A percentile compares a stretch with the other conserved stretches of the same genome.
phyloP scores from a whole-genome alignment of 2,888 invertebrate genomes.

The Ametastegia equiseti region DNA sequence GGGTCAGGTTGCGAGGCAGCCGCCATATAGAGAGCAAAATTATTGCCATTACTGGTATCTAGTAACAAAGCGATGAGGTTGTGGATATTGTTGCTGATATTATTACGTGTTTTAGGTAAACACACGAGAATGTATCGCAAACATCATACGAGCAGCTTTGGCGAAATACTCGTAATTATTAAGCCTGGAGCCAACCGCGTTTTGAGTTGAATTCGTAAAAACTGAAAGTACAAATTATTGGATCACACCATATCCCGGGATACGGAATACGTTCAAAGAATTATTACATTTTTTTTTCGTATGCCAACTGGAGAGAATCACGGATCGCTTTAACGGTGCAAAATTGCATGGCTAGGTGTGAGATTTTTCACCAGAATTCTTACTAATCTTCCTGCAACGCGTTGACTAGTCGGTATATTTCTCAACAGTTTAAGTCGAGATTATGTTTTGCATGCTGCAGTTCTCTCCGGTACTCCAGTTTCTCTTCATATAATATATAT shows the following conservation, averaged over 20 bases:
- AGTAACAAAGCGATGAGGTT: not conserved
- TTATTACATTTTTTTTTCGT: not conserved
- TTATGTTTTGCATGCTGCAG: slow-evolving; percentile 30
- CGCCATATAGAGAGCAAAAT: slow-evolving; percentile 3
- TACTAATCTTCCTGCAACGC: not conserved
- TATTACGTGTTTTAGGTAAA: not conserved
- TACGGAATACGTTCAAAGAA: not conserved
- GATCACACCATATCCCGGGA: not conserved
- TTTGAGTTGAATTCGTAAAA: not conserved
- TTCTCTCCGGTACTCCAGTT: not conserved
- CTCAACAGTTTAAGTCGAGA: slow-evolving; percentile 13
- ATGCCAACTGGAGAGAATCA: not conserved
- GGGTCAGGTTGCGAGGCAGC: slow-evolving; percentile 33
- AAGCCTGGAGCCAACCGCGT: not conserved
- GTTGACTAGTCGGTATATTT: slow-evolving; percentile 6
- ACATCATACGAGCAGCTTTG: not conserved
- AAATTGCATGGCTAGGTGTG: not conserved
- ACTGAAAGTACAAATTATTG: not conserved
- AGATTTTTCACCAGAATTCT: not conserved
- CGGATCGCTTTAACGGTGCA: not conserved
- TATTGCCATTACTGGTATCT: slow-evolving; percentile 30
- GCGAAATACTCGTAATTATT: not conserved
- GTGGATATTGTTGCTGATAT: not conserved
- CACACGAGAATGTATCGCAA: not conserved
- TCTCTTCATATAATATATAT: slow-evolving; percentile 30